Conservation (phyloP, 2,113 vertebrate genomes). For the Todiramphus chloris region DNA sequence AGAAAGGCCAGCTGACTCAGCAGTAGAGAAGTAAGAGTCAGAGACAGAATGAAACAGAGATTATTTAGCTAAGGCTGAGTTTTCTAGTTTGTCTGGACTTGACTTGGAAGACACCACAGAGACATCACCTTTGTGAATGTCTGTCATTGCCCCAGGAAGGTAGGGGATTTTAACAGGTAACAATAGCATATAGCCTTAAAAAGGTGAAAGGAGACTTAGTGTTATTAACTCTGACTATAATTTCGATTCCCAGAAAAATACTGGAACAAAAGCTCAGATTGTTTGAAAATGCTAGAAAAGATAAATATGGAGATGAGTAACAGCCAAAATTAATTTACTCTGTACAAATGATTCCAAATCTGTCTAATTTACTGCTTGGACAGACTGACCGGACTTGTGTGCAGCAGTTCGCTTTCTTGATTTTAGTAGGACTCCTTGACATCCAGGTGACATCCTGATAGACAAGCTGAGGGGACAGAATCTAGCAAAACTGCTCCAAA, state of each 20-base stretch:
- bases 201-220: not conserved
- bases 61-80: not conserved
- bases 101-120: not conserved
- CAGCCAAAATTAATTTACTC: not conserved
- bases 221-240: not conserved
- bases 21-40: not conserved
- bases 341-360: not conserved
- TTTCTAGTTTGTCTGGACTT: not conserved
- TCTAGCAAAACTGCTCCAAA: not conserved
- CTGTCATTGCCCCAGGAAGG: not conserved
- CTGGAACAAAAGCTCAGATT: not conserved
- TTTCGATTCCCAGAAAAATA: not conserved
- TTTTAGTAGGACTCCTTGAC: not conserved
- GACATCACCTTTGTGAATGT: accelerated
- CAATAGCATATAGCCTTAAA: accelerated
- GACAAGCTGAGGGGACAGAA: not conserved
- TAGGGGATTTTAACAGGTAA: not conserved
- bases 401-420: not conserved
- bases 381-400: not conserved
- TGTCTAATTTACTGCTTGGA: not conserved
- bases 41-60: not conserved
- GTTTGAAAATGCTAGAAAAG: not conserved
- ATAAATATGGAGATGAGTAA: not conserved
- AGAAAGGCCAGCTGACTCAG: not conserved
- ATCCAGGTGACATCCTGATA: not conserved